Evolutionary conservation across 2,113 vertebrate species (phyloP).

Genomic region (human): DNA sequence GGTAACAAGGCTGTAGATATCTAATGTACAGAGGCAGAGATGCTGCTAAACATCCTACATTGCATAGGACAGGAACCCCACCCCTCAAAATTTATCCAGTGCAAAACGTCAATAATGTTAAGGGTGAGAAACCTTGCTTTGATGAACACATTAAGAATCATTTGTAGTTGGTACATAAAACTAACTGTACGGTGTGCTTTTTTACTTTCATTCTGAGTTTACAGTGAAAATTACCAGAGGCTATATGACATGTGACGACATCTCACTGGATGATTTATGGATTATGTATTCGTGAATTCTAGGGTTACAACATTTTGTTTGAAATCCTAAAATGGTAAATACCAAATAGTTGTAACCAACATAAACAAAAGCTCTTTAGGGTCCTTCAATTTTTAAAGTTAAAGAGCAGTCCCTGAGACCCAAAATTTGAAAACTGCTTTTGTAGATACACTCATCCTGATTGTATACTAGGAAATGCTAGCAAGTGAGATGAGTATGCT

Average conservation of each 20-base stretch:
- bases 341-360: not conserved
- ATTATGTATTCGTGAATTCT: not conserved
- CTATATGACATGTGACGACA: not conserved
- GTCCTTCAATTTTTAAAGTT: not conserved
- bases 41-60: not conserved
- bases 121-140: not conserved
- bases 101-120: not conserved
- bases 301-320: not conserved
- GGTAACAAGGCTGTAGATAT: not conserved
- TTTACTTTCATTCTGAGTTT: slow-evolving; percentile 20
- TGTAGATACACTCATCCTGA: not conserved
- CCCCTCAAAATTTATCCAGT: not conserved
- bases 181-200: not conserved
- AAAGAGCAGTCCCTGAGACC: not conserved
- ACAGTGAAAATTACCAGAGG: slow-evolving; percentile 11
- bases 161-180: not conserved
- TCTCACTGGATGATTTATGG: not conserved
- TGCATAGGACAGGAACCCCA: not conserved
- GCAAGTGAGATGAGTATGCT: not conserved
- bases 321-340: not conserved
- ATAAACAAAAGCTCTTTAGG: not conserved
- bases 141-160: not conserved
- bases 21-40: not conserved
- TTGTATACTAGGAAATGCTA: not conserved
- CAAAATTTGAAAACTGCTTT: not conserved